Evolutionary conservation across 2,113 vertebrate species (phyloP), one percentile per base, ranked within the genome.

Genomic region (Galbula dea): DNA sequence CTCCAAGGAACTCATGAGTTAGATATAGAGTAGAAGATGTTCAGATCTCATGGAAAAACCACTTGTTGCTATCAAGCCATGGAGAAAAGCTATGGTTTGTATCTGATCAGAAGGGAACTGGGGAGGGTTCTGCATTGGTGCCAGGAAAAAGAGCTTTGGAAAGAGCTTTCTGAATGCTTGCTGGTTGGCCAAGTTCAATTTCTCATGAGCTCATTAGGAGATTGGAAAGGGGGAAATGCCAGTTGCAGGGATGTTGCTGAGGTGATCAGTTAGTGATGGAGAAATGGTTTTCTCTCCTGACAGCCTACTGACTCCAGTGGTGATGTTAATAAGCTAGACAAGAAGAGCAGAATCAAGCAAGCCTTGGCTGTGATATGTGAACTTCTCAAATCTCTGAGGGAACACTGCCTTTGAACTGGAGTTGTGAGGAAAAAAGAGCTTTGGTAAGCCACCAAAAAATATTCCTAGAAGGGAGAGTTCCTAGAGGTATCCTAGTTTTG

Each of bases 391-490:
- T 34, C 55, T 55, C 24, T 34, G 54, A 91, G 54, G 52, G 27
- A 41, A 61, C 4, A 3, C 3, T 73, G 71, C 49, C 45, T 94
- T 82, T 62, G 39, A 62, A 66, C 86, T 22, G 52, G 79, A 82
- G 19, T n/a, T 68, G 6, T 45, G 84, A 61, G 36, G 32, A 65
- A 73, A 29, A 19, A 82, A 22, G 21, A 79, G 78, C 20, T 89
- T 90, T 41, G 15, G 13, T 54, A 93, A 93, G 34, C n/a, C 71
- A 76, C 51, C 76, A 34, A 89, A 94, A 73, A 91, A 58, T 77
- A 88, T 96, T 96, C 92, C 92, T 93, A 80, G 96, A 95, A 90
- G 23, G 37, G 27, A 27, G 21, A 43, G 23, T 30, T 91, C 85
- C 74, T 62, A 74, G 79, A 76, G 39, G 71, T 12, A 69, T 27